Conservation (phyloP, 2,113 vertebrate species). For the Diadophis punctatus region DNA sequence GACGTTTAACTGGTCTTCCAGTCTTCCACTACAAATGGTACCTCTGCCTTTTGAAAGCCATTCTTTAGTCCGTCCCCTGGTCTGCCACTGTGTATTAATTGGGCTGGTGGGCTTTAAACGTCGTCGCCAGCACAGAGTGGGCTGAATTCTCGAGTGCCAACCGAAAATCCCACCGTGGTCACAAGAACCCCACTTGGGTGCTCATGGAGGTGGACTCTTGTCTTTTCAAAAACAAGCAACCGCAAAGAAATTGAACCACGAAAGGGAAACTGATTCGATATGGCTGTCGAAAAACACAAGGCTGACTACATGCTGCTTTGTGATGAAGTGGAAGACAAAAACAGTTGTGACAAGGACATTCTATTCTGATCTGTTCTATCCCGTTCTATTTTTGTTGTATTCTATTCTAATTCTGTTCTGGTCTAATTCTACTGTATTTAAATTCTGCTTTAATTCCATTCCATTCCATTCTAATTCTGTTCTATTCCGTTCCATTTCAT, state of each 20-base stretch:
- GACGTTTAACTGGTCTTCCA: neutral
- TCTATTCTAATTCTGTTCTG: neutral
- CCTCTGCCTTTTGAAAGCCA: neutral
- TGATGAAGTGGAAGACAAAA: neutral
- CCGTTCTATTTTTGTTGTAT: too few species aligned
- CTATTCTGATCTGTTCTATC: neutral
- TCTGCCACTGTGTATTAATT: neutral
- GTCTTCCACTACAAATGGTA: neutral
- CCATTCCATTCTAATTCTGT: neutral
- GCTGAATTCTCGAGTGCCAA: too few species aligned
- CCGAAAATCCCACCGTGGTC: too few species aligned
- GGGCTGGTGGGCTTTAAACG: too few species aligned
- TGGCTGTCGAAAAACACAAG: neutral
- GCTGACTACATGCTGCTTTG: neutral
- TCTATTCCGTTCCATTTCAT: too few species aligned
- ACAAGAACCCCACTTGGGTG: neutral
- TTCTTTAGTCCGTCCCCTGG: too few species aligned
- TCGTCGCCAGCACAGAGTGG: too few species aligned
- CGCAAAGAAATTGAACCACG: neutral
- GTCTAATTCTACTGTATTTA: too few species aligned
- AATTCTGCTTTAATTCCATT: too few species aligned
- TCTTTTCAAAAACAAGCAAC: rapidly evolving
- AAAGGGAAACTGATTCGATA: neutral
- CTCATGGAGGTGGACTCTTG: neutral
- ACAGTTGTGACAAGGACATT: neutral